phyloP scores from a whole-genome alignment of 2,888 invertebrate genomes.

The Tridacna crocea region DNA sequence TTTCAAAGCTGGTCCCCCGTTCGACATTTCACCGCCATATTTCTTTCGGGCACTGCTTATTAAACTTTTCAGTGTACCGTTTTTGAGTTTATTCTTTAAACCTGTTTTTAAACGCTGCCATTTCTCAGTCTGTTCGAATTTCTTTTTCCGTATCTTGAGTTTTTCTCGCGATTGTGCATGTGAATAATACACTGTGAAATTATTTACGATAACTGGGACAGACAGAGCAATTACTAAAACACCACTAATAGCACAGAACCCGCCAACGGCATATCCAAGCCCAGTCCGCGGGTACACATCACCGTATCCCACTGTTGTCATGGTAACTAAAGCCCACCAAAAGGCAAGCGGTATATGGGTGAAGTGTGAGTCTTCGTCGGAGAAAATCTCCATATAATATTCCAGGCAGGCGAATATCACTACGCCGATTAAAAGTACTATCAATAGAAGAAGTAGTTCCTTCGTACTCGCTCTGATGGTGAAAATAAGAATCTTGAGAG shows the following conservation, averaged over 20 bases:
- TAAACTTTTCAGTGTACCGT: conserved; percentile 50
- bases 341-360: conserved; percentile 90
- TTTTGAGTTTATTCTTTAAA: conserved; percentile 57
- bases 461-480: conserved; percentile 71
- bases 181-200: conserved; percentile 72
- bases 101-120: conserved; percentile 64
- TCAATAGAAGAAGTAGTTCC: conserved; percentile 67
- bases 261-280: conserved; percentile 68
- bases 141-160: conserved; percentile 65
- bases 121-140: conserved; percentile 64
- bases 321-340: conserved; percentile 95
- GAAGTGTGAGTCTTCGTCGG: conserved; percentile 61
- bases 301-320: conserved; percentile 92
- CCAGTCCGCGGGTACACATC: conserved; percentile 69
- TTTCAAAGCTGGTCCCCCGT: conserved; percentile 19
- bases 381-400: conserved; percentile 73
- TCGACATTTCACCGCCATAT: conserved; percentile 8
- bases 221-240: conserved; percentile 72
- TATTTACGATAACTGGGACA: conserved; percentile 74
- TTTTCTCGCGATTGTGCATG: conserved; percentile 72
- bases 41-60: conserved; percentile 49
- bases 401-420: conserved; percentile 71
- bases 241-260: conserved; percentile 72
- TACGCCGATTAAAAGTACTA: conserved; percentile 70
- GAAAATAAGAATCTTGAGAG: conserved; percentile 71